Evolutionary conservation across 2,797 vertebrate genomes (phyloP), one percentile per base, ranked within the genome.

Genomic region (Pampus argenteus): DNA sequence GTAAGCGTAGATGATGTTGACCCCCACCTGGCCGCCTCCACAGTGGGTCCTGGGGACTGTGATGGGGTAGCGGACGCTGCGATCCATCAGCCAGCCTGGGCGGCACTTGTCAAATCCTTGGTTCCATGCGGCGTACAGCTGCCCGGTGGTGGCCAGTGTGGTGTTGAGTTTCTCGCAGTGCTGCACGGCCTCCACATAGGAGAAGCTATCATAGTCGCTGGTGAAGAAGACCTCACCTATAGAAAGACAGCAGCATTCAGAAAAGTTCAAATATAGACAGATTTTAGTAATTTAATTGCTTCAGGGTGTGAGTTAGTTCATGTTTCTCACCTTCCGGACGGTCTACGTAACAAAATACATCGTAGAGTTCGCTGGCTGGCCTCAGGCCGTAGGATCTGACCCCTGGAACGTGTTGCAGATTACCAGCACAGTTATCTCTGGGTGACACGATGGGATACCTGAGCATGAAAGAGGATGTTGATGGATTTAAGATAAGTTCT

Each of bases 271-370:
- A 52, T 18, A n/a, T 23, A 29, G 13, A 13, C 10, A 10, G 13
- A 48, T 45, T 25, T 8, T 8, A 31, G 8, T 50, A 25, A 47
- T 26, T 29, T 2, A 15, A 2, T 18, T 8, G 6, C 17, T 31
- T 29, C 18, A 36, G n/a, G 2, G 22, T 44, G 13, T 55, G 10
- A 49, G 6, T 25, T 1, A 5, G 14, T n/a, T 55, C 0, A 20
- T 40, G 31, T 17, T 52, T 66, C 28, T 42, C 89, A 99, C 97
- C 97, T 70, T 83, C 87, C 2, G 97, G 93, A 65, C 79, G 87
- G 59, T 96, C 95, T 1, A 98, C 93, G 7, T 97, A 98, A 89
- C 98, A 99, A 88, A 96, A 99, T 2, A 98, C 97, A 3, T 99
- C 97, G 0, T 96, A 98, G 48, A 61, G 94, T 83, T 98, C 97